phyloP scores from a whole-genome alignment of 2,113 vertebrate genomes.

The Thinocorus orbignyianus region DNA sequence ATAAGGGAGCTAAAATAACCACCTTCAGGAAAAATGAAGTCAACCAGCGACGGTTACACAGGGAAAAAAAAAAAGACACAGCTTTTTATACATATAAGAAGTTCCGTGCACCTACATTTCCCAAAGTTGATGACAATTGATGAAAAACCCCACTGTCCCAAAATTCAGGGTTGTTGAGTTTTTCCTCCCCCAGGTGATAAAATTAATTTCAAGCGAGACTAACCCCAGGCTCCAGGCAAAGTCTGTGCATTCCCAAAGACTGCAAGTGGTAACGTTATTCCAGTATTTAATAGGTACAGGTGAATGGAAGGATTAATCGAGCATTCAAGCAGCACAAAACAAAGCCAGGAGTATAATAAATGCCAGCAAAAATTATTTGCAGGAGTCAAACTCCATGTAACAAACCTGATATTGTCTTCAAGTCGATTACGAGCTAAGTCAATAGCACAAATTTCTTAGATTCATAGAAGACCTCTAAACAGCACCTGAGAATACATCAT shows the following conservation, averaged over 20 bases:
- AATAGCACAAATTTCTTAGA: neutral
- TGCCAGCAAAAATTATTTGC: neutral
- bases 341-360: neutral
- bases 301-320: neutral
- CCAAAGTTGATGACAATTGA: neutral
- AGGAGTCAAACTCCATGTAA: neutral
- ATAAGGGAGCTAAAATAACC: neutral
- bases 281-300: neutral
- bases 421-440: neutral
- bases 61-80: too few species aligned
- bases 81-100: neutral
- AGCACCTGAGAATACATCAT: neutral
- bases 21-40: neutral
- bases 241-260: neutral
- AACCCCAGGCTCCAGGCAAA: neutral
- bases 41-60: neutral
- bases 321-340: neutral
- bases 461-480: neutral
- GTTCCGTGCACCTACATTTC: neutral
- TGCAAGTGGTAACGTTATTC: neutral
- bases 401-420: neutral
- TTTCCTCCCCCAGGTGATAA: rapidly evolving
- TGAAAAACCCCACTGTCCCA: neutral
- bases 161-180: neutral
- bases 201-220: neutral